Evolutionary conservation across 2,888 invertebrate species (phyloP).

Genomic region (Tromatobia lineatoria): DNA sequence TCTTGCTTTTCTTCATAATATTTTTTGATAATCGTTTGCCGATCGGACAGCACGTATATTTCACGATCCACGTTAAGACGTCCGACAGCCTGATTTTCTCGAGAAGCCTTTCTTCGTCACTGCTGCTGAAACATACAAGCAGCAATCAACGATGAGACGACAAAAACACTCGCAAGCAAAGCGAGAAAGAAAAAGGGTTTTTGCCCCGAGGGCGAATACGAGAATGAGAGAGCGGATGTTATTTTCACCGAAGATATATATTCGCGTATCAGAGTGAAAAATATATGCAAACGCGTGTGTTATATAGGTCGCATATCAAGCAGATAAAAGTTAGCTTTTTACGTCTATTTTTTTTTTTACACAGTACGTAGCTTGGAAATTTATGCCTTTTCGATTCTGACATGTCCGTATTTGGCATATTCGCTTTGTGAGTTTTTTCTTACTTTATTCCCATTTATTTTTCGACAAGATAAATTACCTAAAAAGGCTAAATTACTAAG

Average conservation of each 20-base stretch:
- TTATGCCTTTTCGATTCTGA: not conserved
- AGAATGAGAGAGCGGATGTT: conserved; percentile 6
- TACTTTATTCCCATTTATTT: too few species aligned
- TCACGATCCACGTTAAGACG: not conserved
- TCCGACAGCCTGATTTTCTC: not conserved
- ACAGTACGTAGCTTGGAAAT: not conserved
- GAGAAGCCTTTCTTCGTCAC: not conserved
- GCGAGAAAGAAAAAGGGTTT: conserved; percentile 14
- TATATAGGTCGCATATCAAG: not conserved
- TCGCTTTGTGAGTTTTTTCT: too few species aligned
- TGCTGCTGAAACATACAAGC: not conserved
- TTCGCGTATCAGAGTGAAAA: not conserved
- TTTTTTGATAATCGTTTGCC: conserved; percentile 56
- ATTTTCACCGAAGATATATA: conserved; percentile 10
- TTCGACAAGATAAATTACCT: too few species aligned
- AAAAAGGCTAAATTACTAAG: too few species aligned
- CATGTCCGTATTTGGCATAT: too few species aligned
- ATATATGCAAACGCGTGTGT: not conserved
- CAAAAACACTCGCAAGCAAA: conserved; percentile 6
- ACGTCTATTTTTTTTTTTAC: not conserved
- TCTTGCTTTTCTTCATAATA: conserved; percentile 45
- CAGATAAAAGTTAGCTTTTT: not conserved
- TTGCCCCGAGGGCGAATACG: not conserved
- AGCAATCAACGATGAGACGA: conserved; percentile 39
- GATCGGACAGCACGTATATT: conserved; percentile 1